Evolutionary conservation across 2,888 invertebrate species (phyloP), one percentile per base, ranked within the genome.

Genomic region (Halocaridina rubra): DNA sequence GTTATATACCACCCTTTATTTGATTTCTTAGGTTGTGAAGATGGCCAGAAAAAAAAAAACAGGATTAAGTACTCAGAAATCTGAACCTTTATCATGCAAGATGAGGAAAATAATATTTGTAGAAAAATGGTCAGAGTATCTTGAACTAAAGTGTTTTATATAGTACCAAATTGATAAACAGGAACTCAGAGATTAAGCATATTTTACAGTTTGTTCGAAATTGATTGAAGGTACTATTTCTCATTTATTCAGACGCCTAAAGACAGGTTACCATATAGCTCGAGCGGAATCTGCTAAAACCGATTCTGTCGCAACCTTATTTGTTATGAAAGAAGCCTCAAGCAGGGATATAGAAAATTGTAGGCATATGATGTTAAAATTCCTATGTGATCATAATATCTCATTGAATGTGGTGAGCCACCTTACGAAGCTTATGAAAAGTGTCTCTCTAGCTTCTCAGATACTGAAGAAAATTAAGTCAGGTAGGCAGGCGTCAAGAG

Each of bases 391-490:
- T 22, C 67, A 71, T n/a, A 71, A 71, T 32, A 71, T 71, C 19
- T 32, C 71, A 71, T 71, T 71, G 16, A 71, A 71, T 71, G 71
- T 32, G 4, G 19, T 71, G 71, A 39, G 39, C 22, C 71, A 71
- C 19, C 71, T 71, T 13, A n/a, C 19, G 8, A 29, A 71, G 39
- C n/a, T 13, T 29, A 33, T 71, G 27, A 71, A 71, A 32, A 29
- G 39, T 71, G 71, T n/a, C 7, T 32, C 32, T n/a, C 71, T n/a
- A 10, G 71, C 32, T 71, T 71, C 33, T 3, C 16, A 71, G n/a
- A 71, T 71, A 10, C 7, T 71, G 22, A 29, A 71, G 32, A n/a
- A n/a, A n/a, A n/a, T n/a, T n/a, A n/a, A n/a, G n/a, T n/a, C n/a
- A n/a, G n/a, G n/a, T n/a, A n/a, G n/a, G n/a, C n/a, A n/a, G n/a